These are phyloP conservation scores for Gymnothorax javanicus DNA, from an alignment of 2,797 vertebrate species.

Conservation along the genomic window DNA sequence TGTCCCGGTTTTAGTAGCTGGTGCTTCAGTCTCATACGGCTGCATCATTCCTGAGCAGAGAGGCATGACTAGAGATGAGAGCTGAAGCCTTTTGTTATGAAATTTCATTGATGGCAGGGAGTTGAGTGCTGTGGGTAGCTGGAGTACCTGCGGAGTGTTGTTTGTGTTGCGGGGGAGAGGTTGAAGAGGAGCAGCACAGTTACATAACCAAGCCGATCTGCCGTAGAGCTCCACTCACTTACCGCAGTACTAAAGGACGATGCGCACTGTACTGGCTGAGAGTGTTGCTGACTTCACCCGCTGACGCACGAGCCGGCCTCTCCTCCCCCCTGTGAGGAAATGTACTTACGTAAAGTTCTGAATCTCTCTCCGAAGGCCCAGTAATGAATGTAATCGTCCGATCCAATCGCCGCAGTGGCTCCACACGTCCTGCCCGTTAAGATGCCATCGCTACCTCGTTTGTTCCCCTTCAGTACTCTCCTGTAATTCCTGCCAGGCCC, in stretches of 20 bases:
- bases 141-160: slow-evolving; percentile 26
- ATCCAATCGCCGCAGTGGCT: background rate
- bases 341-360: background rate
- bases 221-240: slow-evolving; percentile 27
- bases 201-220: slow-evolving; percentile 59
- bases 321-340: background rate
- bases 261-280: slow-evolving; percentile 35
- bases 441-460: background rate
- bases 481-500: background rate
- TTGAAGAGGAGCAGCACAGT: slow-evolving; percentile 51
- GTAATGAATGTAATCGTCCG: background rate
- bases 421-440: background rate
- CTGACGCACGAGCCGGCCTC: background rate
- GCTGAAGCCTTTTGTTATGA: slow-evolving; percentile 26
- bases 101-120: background rate
- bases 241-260: slow-evolving; percentile 42
- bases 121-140: slow-evolving; percentile 28
- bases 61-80: background rate
- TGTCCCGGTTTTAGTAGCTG: background rate
- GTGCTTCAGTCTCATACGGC: background rate
- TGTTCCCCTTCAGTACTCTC: background rate
- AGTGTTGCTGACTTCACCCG: background rate
- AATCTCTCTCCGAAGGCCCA: background rate
- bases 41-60: background rate
- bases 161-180: slow-evolving; percentile 51